Evolutionary conservation across 2,888 invertebrate species (phyloP).

Genomic region (Netelia melanura): DNA sequence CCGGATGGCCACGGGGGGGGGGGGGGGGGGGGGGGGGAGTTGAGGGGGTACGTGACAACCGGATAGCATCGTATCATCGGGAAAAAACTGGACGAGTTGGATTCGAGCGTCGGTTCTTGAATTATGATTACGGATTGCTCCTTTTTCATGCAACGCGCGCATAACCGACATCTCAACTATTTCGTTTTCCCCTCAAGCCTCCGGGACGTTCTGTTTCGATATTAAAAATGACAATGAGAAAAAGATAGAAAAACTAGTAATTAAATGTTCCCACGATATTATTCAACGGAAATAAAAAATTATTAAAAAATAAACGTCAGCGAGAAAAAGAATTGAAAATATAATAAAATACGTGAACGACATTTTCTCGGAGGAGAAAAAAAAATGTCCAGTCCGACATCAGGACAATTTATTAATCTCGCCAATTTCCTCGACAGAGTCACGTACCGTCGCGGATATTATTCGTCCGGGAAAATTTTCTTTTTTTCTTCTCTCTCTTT

Average conservation of each 20-base stretch:
- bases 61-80: conserved; percentile 54
- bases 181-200: background rate
- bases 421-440: conserved; percentile 63
- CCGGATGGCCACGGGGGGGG: conserved; percentile 13
- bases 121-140: conserved; percentile 80
- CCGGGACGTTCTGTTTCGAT: background rate
- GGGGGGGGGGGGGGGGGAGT: conserved; percentile 61
- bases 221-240: conserved; percentile 20
- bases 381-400: conserved; percentile 43
- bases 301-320: background rate
- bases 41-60: background rate
- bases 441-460: conserved; percentile 62
- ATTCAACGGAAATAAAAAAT: background rate
- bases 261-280: conserved; percentile 34
- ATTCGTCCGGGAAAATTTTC: conserved; percentile 43
- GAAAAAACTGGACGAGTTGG: conserved; percentile 42
- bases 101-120: conserved; percentile 73
- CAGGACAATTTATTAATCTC: conserved; percentile 64
- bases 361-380: conserved; percentile 43
- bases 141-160: conserved; percentile 60
- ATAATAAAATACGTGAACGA: conserved; percentile 57
- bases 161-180: conserved; percentile 57
- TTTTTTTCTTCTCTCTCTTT: conserved; percentile 4
- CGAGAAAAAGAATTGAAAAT: conserved; percentile 18
- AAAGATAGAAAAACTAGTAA: conserved; percentile 18